Conservation (phyloP, 37 sponge, comb jelly and placozoan genomes). For the Cladorhizidae sp. region DNA sequence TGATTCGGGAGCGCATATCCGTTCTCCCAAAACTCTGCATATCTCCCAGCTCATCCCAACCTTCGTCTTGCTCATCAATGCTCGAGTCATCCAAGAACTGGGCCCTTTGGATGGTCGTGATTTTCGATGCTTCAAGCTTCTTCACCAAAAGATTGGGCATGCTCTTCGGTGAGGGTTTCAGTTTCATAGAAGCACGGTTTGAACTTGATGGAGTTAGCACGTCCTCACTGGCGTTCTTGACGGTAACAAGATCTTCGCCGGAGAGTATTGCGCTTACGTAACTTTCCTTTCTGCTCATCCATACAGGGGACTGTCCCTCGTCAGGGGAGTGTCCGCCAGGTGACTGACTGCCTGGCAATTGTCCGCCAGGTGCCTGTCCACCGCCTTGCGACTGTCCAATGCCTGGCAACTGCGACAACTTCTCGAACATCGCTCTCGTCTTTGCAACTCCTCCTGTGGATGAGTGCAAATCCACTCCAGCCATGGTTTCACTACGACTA, state of each 20-base stretch:
- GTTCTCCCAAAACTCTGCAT: neutral
- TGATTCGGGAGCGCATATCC: conserved; percentile 14
- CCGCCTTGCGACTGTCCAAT: too few species aligned
- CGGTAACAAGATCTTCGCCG: conserved; percentile 2
- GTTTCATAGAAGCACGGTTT: neutral
- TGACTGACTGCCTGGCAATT: too few species aligned
- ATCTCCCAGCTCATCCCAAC: neutral
- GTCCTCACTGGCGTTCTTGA: conserved; percentile 17
- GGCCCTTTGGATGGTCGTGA: neutral
- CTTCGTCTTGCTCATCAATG: neutral
- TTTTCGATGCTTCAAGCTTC: neutral
- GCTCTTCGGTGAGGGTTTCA: neutral
- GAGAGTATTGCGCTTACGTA: neutral
- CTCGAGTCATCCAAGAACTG: neutral
- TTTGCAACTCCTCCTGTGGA: neutral
- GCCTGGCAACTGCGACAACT: neutral
- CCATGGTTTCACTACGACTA: too few species aligned
- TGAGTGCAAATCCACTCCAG: too few species aligned
- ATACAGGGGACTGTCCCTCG: too few species aligned
- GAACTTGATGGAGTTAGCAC: neutral
- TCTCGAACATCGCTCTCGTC: conserved; percentile 2
- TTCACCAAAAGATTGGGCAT: neutral
- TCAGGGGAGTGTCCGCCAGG: too few species aligned
- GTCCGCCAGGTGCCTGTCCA: too few species aligned
- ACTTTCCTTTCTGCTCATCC: neutral